Evolutionary conservation across 2,888 invertebrate genomes (phyloP).

Genomic region (Perdita meconis): DNA sequence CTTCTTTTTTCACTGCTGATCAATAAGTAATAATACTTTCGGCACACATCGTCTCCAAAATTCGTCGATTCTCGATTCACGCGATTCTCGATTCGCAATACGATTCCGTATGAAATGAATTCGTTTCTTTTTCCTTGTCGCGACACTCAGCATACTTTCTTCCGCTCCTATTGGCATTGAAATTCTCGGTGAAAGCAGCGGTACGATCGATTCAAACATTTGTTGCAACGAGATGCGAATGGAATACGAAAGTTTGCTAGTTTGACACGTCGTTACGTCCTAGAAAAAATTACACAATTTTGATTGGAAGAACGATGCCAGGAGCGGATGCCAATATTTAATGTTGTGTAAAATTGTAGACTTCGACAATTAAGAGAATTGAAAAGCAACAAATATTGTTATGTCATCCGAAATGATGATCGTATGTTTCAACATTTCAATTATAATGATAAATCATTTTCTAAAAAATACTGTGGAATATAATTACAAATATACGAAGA

Average conservation of each 20-base stretch:
- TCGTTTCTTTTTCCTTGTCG: neutral
- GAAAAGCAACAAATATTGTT: no score
- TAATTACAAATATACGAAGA: no score
- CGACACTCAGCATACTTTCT: neutral
- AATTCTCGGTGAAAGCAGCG: neutral
- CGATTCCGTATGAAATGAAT: no score
- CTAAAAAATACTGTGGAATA: no score
- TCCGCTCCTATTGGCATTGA: no score
- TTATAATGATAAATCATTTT: no score
- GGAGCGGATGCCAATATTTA: no score
- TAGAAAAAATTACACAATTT: neutral
- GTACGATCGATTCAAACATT: neutral
- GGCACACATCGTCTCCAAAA: constrained; percentile 53
- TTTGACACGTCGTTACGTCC: constrained; percentile 12
- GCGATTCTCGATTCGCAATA: neutral
- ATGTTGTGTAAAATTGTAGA: no score
- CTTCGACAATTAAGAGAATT: no score
- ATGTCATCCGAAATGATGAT: no score
- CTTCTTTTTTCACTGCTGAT: constrained; percentile 64
- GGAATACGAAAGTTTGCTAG: constrained; percentile 7
- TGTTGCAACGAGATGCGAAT: neutral
- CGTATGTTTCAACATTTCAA: no score
- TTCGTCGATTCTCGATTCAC: neutral
- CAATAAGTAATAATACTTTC: constrained; percentile 75
- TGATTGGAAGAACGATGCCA: constrained; percentile 26